Evolutionary conservation across 2,113 vertebrate genomes (phyloP).

Genomic region (Eptesicus fuscus): DNA sequence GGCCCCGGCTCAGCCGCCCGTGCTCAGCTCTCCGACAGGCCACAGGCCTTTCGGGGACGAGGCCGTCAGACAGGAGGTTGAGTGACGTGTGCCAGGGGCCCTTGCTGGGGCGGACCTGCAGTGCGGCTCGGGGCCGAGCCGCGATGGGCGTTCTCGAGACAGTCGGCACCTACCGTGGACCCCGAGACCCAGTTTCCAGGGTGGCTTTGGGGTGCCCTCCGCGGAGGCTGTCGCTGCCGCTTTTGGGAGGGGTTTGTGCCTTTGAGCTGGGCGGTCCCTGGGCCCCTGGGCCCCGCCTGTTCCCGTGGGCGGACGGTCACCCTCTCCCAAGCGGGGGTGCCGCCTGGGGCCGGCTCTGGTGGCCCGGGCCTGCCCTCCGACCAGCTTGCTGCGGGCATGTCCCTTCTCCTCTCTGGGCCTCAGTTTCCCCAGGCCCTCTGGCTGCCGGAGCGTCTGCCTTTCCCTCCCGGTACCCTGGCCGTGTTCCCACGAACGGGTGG

Average conservation of each 20-base stretch:
- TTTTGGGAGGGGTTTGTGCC: neutral
- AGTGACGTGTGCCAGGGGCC: fast-evolving
- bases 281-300: fast-evolving
- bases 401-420: neutral
- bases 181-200: fast-evolving
- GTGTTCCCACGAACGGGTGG: neutral
- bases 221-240: neutral
- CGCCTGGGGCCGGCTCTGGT: fast-evolving
- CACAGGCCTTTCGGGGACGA: no score
- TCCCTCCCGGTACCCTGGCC: neutral
- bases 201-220: neutral
- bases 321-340: fast-evolving
- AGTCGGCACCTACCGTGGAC: fast-evolving
- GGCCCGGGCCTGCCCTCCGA: neutral
- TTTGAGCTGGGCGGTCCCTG: neutral
- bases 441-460: neutral
- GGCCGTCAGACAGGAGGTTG: neutral
- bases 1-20: neutral
- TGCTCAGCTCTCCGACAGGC: fast-evolving
- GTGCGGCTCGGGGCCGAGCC: fast-evolving
- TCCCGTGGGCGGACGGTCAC: fast-evolving
- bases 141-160: neutral
- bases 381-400: fast-evolving
- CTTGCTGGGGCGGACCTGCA: neutral
- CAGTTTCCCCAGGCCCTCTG: neutral